Base-by-base conservation (phyloP, 1,140 invertebrate genomes). In the Doryteuthis pealeii region DNA sequence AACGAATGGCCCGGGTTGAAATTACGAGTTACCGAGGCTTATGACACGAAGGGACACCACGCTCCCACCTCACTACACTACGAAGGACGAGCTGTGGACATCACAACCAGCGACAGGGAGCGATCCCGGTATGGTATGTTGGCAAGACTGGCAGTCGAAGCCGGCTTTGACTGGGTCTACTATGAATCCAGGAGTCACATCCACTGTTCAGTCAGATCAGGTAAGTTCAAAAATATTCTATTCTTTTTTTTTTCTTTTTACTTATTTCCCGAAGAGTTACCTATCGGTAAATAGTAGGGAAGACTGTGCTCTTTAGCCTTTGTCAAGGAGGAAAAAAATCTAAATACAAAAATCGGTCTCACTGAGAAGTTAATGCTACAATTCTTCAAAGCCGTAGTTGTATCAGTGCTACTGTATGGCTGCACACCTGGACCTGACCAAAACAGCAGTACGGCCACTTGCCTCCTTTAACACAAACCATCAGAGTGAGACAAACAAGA, bases 111-210 rank as follows among this genome's bases (percentile, higher is more conserved):
- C 69, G 97, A 98, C 89, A 90, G 94, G 30, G 96, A 99, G 88
- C 79, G 93, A 49, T 92, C 93, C 82, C 98, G 98, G 89, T 95
- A 96, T 87, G 96, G 96, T 62, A 96, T 98, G 94, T 89, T 99
- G 76, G 96, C 96, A 0, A 89, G 96, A 49, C 90, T 99, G n/a
- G 96, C 96, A 0, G 94, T 97, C 31, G 95, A 98, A 87, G 96
- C 96, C 15, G 96, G 96, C 79, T 99, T 99, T 91, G 96, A 98
- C 90, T 99, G 96, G 96, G 97, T 99, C 30, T 97, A 95, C 89
- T 99, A 98, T 87, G 96, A 98, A 87, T 94, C 94, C 83, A 91
- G 95, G 76, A 92, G 94, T 22, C 95, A 98, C 85, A 97, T 99
- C 83, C 97, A 99, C 88, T 97, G 96, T 88, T 98, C 96, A 40